Conservation (phyloP, 2,888 invertebrate genomes). For the Hirtodrosophila alboralis region DNA sequence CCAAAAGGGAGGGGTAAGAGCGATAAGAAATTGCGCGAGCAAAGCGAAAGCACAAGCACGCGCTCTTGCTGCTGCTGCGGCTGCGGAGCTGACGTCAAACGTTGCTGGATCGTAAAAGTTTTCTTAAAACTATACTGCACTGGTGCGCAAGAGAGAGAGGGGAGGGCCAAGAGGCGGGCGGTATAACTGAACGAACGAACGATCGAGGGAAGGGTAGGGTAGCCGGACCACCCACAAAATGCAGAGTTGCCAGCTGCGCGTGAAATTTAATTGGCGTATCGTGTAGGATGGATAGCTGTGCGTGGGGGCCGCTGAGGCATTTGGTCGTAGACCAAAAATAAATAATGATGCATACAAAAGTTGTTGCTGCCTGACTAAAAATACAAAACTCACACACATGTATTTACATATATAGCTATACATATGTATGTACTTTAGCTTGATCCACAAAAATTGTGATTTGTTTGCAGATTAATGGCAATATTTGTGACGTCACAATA, state of each 20-base stretch:
- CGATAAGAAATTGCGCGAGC: constrained; percentile 2
- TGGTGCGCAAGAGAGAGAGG: not conserved
- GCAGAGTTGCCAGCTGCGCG: constrained; percentile 63
- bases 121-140: constrained; percentile 30
- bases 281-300: constrained; percentile 43
- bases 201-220: not conserved
- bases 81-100: constrained; percentile 46
- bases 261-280: constrained; percentile 41
- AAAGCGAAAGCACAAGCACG: constrained; percentile 49
- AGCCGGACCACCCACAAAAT: constrained; percentile 48
- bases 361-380: constrained; percentile 65
- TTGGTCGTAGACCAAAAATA: constrained; percentile 65
- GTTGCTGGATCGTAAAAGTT: constrained; percentile 47
- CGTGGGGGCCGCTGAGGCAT: constrained; percentile 40
- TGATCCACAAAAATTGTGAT: constrained; percentile 1
- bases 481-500: constrained; percentile 55
- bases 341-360: constrained; percentile 69
- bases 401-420: not conserved
- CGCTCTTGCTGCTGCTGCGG: constrained; percentile 19
- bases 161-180: not conserved
- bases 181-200: not conserved
- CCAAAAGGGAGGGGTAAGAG: too few species aligned
- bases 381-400: constrained; percentile 36
- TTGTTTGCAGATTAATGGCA: constrained; percentile 13
- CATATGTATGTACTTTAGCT: constrained; percentile 2